These are phyloP conservation scores for Lagocephalus sceleratus DNA, from an alignment of 2,797 vertebrate species.

Conservation along the genomic window DNA sequence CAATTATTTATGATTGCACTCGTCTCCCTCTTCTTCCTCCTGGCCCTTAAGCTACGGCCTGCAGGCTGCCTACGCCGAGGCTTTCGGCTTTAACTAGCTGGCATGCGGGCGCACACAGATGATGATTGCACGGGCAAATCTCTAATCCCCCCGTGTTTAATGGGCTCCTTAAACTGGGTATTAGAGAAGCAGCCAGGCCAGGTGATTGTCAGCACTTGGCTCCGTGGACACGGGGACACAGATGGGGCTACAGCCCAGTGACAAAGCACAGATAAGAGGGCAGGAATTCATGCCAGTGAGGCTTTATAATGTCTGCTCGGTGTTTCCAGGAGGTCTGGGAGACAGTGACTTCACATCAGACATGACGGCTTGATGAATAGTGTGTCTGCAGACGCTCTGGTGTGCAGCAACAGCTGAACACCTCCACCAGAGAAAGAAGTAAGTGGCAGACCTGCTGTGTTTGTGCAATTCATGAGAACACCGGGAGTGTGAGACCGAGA, in stretches of 20 bases:
- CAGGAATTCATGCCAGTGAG: slow-evolving; percentile 19
- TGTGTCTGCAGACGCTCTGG: slow-evolving; percentile 26
- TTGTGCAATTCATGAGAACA: slow-evolving; percentile 7
- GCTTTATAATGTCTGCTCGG: slow-evolving; percentile 22
- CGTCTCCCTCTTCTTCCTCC: not conserved
- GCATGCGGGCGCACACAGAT: slow-evolving; percentile 37
- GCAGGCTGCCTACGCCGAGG: slow-evolving; percentile 29
- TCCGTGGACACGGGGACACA: slow-evolving; percentile 41
- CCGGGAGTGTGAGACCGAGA: slow-evolving; percentile 17
- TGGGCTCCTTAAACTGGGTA: slow-evolving; percentile 53
- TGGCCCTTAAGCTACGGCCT: slow-evolving; percentile 17
- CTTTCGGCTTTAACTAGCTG: slow-evolving; percentile 43
- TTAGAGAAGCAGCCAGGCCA: slow-evolving; percentile 47
- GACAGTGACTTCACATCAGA: slow-evolving; percentile 18
- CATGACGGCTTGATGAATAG: slow-evolving; percentile 30
- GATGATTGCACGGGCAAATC: slow-evolving; percentile 46
- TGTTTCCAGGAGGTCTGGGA: slow-evolving; percentile 40
- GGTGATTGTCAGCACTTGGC: slow-evolving; percentile 42
- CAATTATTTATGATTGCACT: slow-evolving; percentile 13
- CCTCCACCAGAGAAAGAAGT: slow-evolving; percentile 8
- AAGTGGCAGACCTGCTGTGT: not conserved
- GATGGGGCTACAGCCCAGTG: slow-evolving; percentile 39
- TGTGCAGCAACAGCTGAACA: slow-evolving; percentile 9
- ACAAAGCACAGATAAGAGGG: slow-evolving; percentile 35
- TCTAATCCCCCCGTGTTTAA: slow-evolving; percentile 57